Evolutionary conservation across 2,113 vertebrate genomes (phyloP), one percentile per base, ranked within the genome.

Genomic region (Probosciger aterrimus): DNA sequence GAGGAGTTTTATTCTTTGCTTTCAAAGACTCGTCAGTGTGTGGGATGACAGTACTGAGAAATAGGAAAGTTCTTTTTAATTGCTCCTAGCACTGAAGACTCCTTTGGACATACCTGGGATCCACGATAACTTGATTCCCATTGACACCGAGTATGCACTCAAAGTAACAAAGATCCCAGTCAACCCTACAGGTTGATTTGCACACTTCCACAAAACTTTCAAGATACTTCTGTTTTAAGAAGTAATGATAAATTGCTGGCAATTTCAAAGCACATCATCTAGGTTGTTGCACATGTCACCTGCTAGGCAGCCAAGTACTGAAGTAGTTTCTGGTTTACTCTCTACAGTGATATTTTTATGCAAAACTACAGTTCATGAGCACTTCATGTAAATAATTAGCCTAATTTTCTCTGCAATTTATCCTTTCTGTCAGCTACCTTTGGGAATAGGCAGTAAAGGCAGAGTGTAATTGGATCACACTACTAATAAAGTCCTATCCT

Each of bases 11-110:
- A 95, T 93, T 92, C 78, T 97, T 96, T 96, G 41, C 94, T 97
- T 97, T 97, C 95, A 97, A 97, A 97, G 91, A 15, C 79, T 95
- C 94, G 49, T 96, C 95, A 95, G 17, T 92, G 75, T 95, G 94
- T 93, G 68, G 86, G 86, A 96, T 96, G 96, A 95, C 81, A 97
- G 77, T 46, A 86, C 50, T 65, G 73, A 85, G 82, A 70, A 82
- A 90, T 4, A 90, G 30, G 96, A 74, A 44, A 95, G 43, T 89
- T 94, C 73, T 96, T 91, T 95, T 95, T 95, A 88, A 94, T 96
- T 96, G 84, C 86, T 97, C 33, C n/a, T 52, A 76, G 37, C 49
- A 90, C 20, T 64, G 64, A 96, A 76, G 7, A 37, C 5, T 96
- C 76, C 82, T 97, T 75, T 85, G 71, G 95, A 86, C 83, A 90